These are phyloP conservation scores for Chaunax sp. DNA, from an alignment of 2,797 vertebrate genomes.

Conservation along the genomic window DNA sequence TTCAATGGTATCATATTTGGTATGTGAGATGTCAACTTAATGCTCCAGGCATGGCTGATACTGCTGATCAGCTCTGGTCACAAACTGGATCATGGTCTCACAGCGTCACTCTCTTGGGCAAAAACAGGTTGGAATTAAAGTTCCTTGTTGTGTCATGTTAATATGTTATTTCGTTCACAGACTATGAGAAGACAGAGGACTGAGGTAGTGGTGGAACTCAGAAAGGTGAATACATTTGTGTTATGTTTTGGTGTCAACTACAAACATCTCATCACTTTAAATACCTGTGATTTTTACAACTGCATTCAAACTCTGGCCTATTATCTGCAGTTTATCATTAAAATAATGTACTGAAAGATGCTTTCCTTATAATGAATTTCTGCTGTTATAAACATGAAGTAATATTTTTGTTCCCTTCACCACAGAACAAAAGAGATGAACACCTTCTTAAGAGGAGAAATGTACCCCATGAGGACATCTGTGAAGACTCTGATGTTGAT, in stretches of 20 bases:
- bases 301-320: neutral
- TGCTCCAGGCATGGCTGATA: conserved; percentile 15
- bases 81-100: neutral
- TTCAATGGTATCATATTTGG: conserved; percentile 31
- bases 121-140: conserved; percentile 14
- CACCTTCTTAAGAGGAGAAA: conserved; percentile 98
- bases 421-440: conserved; percentile 97
- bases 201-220: conserved; percentile 97
- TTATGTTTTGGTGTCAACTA: neutral
- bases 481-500: conserved; percentile 96
- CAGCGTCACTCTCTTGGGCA: neutral
- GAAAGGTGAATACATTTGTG: conserved; percentile 88
- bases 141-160: conserved; percentile 9
- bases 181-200: conserved; percentile 99
- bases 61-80: conserved; percentile 3
- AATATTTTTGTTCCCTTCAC: conserved; percentile 11
- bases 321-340: neutral
- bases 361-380: neutral
- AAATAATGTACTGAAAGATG: neutral
- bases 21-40: conserved; percentile 16
- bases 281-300: neutral
- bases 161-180: conserved; percentile 73
- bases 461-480: conserved; percentile 96
- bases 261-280: neutral
- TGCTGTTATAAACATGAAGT: neutral